Evolutionary conservation across 2,888 invertebrate genomes (phyloP).

Genomic region (Atethmia centrago): DNA sequence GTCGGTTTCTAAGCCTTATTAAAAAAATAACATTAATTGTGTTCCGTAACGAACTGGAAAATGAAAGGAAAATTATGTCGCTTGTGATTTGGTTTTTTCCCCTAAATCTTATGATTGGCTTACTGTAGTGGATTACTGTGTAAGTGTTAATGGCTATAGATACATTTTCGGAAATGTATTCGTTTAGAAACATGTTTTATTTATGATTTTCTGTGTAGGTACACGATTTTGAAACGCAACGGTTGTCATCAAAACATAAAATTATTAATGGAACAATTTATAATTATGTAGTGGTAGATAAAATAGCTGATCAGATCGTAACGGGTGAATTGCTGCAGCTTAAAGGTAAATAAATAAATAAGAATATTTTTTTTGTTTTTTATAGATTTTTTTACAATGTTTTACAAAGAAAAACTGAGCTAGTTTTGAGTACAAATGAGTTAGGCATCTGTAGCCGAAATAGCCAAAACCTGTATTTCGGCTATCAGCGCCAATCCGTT

Average conservation of each 20-base stretch:
- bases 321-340: neutral
- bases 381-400: too few relatives aligned
- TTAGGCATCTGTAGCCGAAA: too few relatives aligned
- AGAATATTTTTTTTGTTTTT: neutral
- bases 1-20: neutral
- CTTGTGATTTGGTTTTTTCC: conserved; percentile 24
- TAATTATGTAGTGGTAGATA: neutral
- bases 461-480: too few relatives aligned
- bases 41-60: neutral
- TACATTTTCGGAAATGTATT: conserved; percentile 12
- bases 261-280: neutral
- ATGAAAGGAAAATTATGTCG: conserved; percentile 21
- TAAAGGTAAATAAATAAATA: neutral
- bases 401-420: too few relatives aligned
- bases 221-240: neutral
- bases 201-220: neutral
- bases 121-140: conserved; percentile 30
- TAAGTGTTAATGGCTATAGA: conserved; percentile 25
- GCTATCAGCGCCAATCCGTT: too few relatives aligned
- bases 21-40: conserved; percentile 19
- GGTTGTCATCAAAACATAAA: neutral
- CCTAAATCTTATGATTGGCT: conserved; percentile 10
- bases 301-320: neutral
- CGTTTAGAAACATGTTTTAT: conserved; percentile 2
- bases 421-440: too few relatives aligned